phyloP scores from a whole-genome alignment of 2,797 vertebrate genomes.

The Nannoperca obscura region DNA sequence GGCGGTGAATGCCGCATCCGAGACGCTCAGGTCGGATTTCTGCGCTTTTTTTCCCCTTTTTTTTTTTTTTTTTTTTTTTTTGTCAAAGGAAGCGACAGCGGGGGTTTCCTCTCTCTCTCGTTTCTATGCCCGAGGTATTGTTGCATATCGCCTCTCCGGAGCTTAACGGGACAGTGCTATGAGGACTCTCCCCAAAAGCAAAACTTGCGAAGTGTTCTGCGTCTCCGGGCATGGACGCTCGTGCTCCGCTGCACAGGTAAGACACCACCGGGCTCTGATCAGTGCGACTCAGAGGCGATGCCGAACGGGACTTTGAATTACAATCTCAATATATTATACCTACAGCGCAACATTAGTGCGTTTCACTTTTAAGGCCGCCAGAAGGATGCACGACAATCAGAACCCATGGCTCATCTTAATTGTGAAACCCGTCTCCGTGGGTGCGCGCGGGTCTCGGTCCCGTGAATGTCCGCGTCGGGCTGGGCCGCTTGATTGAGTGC shows the following conservation, averaged over 20 bases:
- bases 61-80: slow-evolving; percentile 60
- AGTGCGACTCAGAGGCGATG: slow-evolving; percentile 17
- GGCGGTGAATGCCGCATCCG: slow-evolving; percentile 81
- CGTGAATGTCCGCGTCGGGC: slow-evolving; percentile 68
- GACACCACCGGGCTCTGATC: slow-evolving; percentile 33
- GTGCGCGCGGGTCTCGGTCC: slow-evolving; percentile 42
- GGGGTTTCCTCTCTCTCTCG: slow-evolving; percentile 77
- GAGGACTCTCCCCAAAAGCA: slow-evolving; percentile 85
- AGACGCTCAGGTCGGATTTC: slow-evolving; percentile 84
- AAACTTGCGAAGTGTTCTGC: slow-evolving; percentile 87
- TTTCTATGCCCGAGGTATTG: slow-evolving; percentile 80
- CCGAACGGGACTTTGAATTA: neutral
- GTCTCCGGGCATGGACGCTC: slow-evolving; percentile 79
- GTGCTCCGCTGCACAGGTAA: slow-evolving; percentile 82
- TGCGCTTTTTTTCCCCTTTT: slow-evolving; percentile 65
- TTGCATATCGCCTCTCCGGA: slow-evolving; percentile 80
- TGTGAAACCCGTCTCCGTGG: slow-evolving; percentile 43
- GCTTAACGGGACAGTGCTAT: slow-evolving; percentile 84
- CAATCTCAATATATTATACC: neutral
- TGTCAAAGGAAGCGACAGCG: slow-evolving; percentile 62
- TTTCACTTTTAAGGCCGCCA: neutral
- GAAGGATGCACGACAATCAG: neutral
- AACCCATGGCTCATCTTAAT: slow-evolving; percentile 45
- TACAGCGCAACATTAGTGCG: fast-evolving
- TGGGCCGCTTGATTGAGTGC: slow-evolving; percentile 76